Evolutionary conservation across 2,888 invertebrate genomes (phyloP), one percentile per base, ranked within the genome.

Genomic region (Omphaloscelis lunosa): DNA sequence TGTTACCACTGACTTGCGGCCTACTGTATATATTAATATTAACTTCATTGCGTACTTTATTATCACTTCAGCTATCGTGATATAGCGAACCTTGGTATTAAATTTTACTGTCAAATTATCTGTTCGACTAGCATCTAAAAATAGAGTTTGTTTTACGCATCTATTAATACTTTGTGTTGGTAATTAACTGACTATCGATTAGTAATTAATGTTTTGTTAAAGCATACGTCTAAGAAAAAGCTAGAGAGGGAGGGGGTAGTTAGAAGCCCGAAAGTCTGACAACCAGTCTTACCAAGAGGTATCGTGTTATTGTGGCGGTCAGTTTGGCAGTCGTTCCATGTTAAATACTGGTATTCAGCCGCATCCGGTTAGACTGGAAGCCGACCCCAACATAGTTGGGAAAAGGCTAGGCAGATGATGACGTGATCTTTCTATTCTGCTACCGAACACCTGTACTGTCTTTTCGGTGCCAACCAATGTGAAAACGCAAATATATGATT

Each of bases 61-160:
- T 82, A 74, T 4, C 63, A 59, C 65, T 59, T 41, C 17, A n/a
- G 34, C 0, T n/a, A 45, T 82, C 75, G 75, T 82, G 58, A 51
- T 34, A 8, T 4, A 23, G 7, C 27, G 3, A 45, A 20, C 65
- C 82, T 79, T 79, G 82, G 65, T 34, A 34, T 41, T 58, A 74
- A 58, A 74, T 51, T 51, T 27, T n/a, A 12, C 20, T 74, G 65
- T 75, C 41, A 34, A 75, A 45, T 34, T 74, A 63, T 62, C 53
- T 34, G n/a, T 39, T 29, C 11, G n/a, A 7, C 7, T 62, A 62
- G 23, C 2, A 39, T 72, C 34, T 71, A 27, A 63, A 29, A 45
- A 56, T 79, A 62, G 0, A n/a, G 2, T 9, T 15, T 65, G n/a
- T 78, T 59, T 51, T 5, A 29, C 8, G 48, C 5, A 48, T 29